Percentiles rank a stretch among this genome's conserved stretches.
Conservation (phyloP, 2,888 invertebrate species). For the Campoplex capitator region DNA sequence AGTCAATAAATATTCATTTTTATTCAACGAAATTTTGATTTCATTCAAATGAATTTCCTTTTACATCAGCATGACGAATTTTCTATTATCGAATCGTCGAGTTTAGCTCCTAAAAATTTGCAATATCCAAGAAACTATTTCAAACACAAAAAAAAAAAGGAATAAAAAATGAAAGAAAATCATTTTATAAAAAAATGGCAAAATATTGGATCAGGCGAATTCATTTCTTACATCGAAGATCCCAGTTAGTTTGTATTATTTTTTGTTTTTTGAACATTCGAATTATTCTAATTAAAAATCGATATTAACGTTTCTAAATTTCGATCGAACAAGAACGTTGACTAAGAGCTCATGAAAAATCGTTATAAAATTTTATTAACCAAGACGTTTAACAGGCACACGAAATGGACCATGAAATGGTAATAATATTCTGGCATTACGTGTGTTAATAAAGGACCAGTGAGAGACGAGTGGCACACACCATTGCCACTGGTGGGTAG, state of each 20-base stretch:
- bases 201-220: not conserved
- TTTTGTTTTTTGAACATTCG: not conserved
- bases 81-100: too few species aligned
- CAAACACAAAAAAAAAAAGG: too few species aligned
- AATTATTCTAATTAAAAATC: not conserved
- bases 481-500: constrained; percentile 81
- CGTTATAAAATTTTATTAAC: not conserved
- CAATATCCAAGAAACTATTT: too few species aligned
- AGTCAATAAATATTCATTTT: too few species aligned
- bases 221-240: not conserved
- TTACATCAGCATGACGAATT: too few species aligned
- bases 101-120: too few species aligned
- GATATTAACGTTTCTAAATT: not conserved
- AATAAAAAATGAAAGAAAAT: not conserved
- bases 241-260: not conserved
- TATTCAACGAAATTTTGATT: too few species aligned
- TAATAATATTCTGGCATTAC: not conserved
- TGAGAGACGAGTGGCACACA: constrained; percentile 83
- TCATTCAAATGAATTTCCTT: too few species aligned
- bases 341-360: not conserved
- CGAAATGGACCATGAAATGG: not conserved
- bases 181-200: not conserved
- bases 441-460: constrained; percentile 76
- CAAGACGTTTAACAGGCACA: not conserved
- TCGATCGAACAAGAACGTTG: too few species aligned